Percentiles rank a stretch among this genome's conserved stretches.
phyloP scores from a whole-genome alignment of 2,888 invertebrate genomes.

The Yponomeuta cagnagella region DNA sequence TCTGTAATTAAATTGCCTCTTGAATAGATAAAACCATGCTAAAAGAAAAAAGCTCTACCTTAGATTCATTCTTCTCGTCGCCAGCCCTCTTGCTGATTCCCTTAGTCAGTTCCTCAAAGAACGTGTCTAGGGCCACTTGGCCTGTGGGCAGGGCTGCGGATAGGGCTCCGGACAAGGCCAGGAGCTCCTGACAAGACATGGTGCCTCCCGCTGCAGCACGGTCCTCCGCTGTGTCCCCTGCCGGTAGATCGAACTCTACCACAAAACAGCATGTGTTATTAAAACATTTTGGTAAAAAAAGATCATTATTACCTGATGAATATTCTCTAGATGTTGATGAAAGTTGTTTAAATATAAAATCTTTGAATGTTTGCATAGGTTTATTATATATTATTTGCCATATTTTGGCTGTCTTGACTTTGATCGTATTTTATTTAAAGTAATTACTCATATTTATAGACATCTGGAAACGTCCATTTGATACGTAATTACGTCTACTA shows the following conservation, averaged over 20 bases:
- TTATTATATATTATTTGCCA: no score
- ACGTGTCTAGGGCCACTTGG: conserved; percentile 87
- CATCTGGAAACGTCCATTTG: no score
- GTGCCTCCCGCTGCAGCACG: conserved; percentile 71
- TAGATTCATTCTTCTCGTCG: conserved; percentile 58
- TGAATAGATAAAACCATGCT: no score
- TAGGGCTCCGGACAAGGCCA: conserved; percentile 93
- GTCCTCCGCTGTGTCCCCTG: conserved; percentile 62
- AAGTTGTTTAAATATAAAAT: no score
- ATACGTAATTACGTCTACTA: no score
- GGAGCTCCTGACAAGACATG: conserved; percentile 91
- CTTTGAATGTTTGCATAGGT: no score
- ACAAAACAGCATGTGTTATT: neutral
- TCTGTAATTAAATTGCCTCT: no score
- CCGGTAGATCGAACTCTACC: conserved; percentile 70
- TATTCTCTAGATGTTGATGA: no score
- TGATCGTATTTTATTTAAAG: no score
- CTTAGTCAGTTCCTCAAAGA: conserved; percentile 87
- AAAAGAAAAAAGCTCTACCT: conserved; percentile 33
- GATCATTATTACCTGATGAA: neutral
- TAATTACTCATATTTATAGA: no score
- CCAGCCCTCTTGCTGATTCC: conserved; percentile 76
- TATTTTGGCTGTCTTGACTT: no score
- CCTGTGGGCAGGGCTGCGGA: conserved; percentile 94
- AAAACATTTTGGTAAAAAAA: neutral